phyloP scores from a whole-genome alignment of 1,140 invertebrate genomes.

The Ceratina australensis region DNA sequence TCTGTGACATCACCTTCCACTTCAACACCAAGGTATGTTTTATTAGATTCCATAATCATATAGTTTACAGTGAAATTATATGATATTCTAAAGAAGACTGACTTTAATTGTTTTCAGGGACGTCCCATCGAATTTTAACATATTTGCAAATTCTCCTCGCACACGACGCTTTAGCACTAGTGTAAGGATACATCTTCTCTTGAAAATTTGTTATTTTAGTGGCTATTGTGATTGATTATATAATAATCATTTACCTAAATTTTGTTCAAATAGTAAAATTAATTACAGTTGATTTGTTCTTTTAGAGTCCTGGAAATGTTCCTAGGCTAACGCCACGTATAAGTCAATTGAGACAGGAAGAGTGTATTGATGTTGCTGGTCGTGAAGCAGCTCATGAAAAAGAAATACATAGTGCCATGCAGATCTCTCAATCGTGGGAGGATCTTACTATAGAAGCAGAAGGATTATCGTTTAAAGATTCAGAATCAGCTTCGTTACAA shows the following conservation, averaged over 20 bases:
- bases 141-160: constrained; percentile 82
- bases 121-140: constrained; percentile 80
- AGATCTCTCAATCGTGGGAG: constrained; percentile 94
- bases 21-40: constrained; percentile 75
- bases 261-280: not conserved
- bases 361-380: constrained; percentile 90
- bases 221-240: constrained; percentile 53
- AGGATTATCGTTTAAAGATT: constrained; percentile 77
- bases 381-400: constrained; percentile 94
- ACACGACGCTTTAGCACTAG: constrained; percentile 91
- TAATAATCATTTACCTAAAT: not conserved
- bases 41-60: not conserved
- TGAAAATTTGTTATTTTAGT: constrained; percentile 11
- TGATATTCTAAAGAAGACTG: not conserved
- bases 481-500: constrained; percentile 73
- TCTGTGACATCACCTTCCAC: constrained; percentile 76
- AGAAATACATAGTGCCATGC: constrained; percentile 92
- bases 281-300: constrained; percentile 13
- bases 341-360: constrained; percentile 92
- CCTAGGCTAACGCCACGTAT: constrained; percentile 89
- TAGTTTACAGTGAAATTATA: not conserved
- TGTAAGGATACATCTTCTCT: constrained; percentile 80
- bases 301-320: constrained; percentile 78
- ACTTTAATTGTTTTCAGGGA: constrained; percentile 73
- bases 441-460: constrained; percentile 89